Base-by-base conservation (phyloP, 1,140 invertebrate species). In the Lepidostoma basale region DNA sequence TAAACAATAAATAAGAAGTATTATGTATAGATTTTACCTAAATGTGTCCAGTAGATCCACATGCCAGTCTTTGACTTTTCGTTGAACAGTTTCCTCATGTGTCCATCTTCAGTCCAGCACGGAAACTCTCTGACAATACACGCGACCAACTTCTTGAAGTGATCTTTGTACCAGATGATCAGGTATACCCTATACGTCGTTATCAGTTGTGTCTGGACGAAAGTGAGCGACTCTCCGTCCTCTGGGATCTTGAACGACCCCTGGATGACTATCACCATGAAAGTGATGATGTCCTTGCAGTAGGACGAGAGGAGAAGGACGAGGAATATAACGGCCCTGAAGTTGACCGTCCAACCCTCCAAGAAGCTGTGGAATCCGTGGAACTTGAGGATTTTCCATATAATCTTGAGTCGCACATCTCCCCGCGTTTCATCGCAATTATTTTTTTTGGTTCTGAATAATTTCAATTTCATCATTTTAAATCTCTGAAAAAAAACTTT, bases 171-270 rank as follows among this genome's bases (percentile, higher is more conserved):
- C n/a, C 63, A 40, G 22, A 65, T 26, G 6, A 65, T 14, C 63
- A 65, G 14, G 26, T 65, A 65, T 22, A 65, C 20, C 14, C 63
- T 64, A 28, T 68, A 72, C 6, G 25, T 23, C 3, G 56, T 68
- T 1, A 72, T 69, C 30, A 56, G 33, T n/a, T 72, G 42, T 1
- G 52, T 62, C 26, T 72, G 70, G 9, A 62, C 28, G 28, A 68
- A 68, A 9, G 67, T 72, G n/a, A 72, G 23, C 0, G 36, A 26
- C 25, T 68, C 67, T 1, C 66, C 66, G 20, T 72, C 66, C 20
- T 68, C 25, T 0, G 63, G 45, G 3, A 68, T 42, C 18, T 36
- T 39, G 12, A 72, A 33, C 3, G 30, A 52, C 0, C 66, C 60
- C 16, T 68, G 44, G 0, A 67, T 30, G 9, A 63, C 8, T 30